Conservation (phyloP, 2,888 invertebrate species). For the Beris morrisii region DNA sequence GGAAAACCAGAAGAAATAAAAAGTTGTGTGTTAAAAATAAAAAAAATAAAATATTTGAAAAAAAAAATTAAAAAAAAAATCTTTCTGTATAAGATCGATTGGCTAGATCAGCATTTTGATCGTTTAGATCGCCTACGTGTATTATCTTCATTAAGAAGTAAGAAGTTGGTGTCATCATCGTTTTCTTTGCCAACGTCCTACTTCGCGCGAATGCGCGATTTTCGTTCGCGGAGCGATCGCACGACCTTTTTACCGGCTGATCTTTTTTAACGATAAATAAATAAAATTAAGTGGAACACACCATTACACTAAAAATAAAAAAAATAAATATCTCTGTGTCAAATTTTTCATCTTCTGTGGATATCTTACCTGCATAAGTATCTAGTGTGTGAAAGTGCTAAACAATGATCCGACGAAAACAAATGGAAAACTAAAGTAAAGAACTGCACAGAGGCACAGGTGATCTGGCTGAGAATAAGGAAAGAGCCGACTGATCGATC, state of each 20-base stretch:
- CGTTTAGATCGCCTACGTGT: no score
- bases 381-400: slow-evolving; percentile 27
- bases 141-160: not conserved
- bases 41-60: no score
- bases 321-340: no score
- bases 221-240: slow-evolving; percentile 9
- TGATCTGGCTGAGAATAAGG: no score
- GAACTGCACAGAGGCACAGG: not conserved
- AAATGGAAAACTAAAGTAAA: slow-evolving; percentile 1
- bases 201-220: slow-evolving; percentile 20
- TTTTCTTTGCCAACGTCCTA: slow-evolving; percentile 23
- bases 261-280: slow-evolving; percentile 14
- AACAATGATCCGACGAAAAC: slow-evolving; percentile 30
- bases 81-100: no score
- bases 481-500: no score
- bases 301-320: no score
- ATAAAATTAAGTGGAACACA: slow-evolving; percentile 30
- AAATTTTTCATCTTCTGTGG: not conserved
- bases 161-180: slow-evolving; percentile 25
- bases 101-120: no score
- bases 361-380: slow-evolving; percentile 12
- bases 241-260: slow-evolving; percentile 1
- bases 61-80: no score
- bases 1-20: no score
- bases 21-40: no score